Evolutionary conservation across 2,797 vertebrate species (phyloP).

Genomic region (Pseudomugil gertrudae): DNA sequence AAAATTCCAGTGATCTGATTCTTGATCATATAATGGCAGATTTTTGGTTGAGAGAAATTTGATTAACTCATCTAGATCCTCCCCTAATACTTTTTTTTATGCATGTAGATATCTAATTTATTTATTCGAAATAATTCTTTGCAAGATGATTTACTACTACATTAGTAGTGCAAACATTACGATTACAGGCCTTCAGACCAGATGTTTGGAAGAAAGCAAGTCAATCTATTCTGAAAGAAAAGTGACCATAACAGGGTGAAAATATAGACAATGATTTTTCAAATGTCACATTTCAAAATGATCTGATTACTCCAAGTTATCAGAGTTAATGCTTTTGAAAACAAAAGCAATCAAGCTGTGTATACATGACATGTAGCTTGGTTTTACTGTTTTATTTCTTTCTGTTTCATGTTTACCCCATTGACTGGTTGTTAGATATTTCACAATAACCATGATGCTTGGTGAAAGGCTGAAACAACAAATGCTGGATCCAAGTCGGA

Average conservation of each 20-base stretch:
- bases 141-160: no score
- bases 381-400: neutral
- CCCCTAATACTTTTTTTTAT: no score
- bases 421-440: neutral
- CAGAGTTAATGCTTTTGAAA: neutral
- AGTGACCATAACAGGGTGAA: neutral
- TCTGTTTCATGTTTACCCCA: neutral
- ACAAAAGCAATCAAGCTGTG: neutral
- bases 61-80: no score
- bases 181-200: neutral
- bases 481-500: neutral
- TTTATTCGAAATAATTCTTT: no score
- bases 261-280: neutral
- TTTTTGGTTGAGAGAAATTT: no score
- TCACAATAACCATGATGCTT: neutral
- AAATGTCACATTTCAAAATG: neutral
- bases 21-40: no score
- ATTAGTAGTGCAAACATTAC: no score
- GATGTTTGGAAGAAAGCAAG: neutral
- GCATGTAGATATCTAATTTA: no score
- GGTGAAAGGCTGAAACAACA: neutral
- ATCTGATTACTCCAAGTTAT: neutral
- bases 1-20: no score
- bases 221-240: neutral
- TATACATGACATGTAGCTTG: neutral